Evolutionary conservation across 2,888 invertebrate genomes (phyloP).

Genomic region (Melanargia galathea): DNA sequence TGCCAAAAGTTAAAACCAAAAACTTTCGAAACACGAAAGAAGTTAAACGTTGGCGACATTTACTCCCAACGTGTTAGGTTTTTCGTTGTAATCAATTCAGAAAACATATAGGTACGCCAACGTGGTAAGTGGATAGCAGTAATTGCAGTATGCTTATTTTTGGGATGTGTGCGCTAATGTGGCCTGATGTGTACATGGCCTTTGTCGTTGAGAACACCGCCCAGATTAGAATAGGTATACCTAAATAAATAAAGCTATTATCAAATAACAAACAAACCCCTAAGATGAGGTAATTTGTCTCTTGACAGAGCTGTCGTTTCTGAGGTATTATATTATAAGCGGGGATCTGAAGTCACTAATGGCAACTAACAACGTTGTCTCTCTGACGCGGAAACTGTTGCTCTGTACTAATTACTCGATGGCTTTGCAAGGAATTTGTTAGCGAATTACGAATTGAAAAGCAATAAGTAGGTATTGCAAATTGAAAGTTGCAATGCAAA

Average conservation of each 20-base stretch:
- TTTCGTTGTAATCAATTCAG: no score
- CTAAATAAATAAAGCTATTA: constrained; percentile 10
- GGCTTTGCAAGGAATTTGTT: constrained; percentile 3
- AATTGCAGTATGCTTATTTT: no score
- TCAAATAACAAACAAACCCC: constrained; percentile 34
- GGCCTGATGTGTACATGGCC: no score
- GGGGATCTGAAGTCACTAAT: constrained; percentile 16
- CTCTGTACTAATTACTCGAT: constrained; percentile 14
- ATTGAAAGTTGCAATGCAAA: no score
- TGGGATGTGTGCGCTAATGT: no score
- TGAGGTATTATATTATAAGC: constrained; percentile 18
- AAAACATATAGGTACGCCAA: no score
- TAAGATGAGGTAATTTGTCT: constrained; percentile 65
- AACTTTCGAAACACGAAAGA: no score
- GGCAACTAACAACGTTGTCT: constrained; percentile 17
- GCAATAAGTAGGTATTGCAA: not conserved
- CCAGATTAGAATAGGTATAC: constrained; percentile 1
- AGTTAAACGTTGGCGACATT: no score
- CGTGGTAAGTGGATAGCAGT: no score
- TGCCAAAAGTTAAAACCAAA: no score
- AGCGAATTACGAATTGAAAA: constrained; percentile 4
- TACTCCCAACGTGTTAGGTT: no score
- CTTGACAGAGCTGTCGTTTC: constrained; percentile 49
- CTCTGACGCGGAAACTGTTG: constrained; percentile 7
- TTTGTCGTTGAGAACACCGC: not conserved